Evolutionary conservation across 2,888 invertebrate genomes (phyloP).

Genomic region (Norana najaformis): DNA sequence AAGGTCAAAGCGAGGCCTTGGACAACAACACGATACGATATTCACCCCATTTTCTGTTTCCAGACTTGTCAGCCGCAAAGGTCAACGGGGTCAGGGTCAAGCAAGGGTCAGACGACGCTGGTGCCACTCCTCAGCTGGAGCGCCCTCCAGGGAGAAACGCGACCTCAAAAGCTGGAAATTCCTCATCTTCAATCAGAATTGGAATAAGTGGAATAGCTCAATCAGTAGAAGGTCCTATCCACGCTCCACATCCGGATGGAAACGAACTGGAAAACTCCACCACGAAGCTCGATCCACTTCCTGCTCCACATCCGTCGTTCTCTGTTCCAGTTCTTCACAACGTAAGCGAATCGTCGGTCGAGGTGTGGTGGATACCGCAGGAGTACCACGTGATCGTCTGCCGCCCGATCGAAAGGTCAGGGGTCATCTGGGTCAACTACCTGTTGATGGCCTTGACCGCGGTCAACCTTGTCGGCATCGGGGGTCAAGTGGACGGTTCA

Average conservation of each 20-base stretch:
- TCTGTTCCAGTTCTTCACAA: background rate
- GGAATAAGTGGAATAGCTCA: background rate
- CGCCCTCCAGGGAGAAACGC: background rate
- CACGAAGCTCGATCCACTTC: background rate
- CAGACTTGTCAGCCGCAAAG: background rate
- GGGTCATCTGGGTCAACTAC: constrained; percentile 31
- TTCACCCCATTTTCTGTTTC: background rate
- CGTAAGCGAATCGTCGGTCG: background rate
- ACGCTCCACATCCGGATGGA: background rate
- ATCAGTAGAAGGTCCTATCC: background rate
- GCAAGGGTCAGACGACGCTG: background rate
- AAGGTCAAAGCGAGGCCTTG: background rate
- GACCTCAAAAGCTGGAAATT: background rate
- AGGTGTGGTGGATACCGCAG: constrained; percentile 36
- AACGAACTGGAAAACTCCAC: background rate
- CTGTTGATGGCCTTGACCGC: constrained; percentile 35
- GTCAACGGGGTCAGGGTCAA: background rate
- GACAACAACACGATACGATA: background rate
- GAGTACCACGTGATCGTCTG: constrained; percentile 36
- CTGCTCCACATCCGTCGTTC: background rate
- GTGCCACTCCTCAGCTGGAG: background rate
- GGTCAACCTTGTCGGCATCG: constrained; percentile 39
- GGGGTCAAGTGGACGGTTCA: constrained; percentile 39
- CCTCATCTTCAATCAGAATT: background rate
- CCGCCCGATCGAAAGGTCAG: constrained; percentile 14